phyloP scores from a whole-genome alignment of 2,113 vertebrate species.

The Recurvirostra avosetta region DNA sequence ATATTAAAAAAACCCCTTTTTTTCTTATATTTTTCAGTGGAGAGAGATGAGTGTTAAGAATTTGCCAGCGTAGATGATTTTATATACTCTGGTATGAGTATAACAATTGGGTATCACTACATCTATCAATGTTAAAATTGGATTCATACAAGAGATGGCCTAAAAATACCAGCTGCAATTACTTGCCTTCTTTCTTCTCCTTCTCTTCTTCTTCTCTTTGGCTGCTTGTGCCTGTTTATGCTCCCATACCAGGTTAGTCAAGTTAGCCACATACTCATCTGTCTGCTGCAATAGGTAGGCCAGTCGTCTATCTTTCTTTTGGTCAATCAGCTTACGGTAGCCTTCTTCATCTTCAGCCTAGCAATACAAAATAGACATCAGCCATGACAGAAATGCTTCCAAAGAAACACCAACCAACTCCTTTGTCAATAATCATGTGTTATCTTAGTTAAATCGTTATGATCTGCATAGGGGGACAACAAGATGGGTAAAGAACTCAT shows the following conservation, averaged over 20 bases:
- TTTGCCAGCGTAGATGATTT: neutral
- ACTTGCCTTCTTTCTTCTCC: constrained; percentile 90
- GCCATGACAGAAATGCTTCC: neutral
- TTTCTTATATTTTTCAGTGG: neutral
- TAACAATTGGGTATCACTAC: neutral
- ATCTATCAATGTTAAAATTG: neutral
- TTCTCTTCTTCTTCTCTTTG: constrained; percentile 95
- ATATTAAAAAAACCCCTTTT: no score
- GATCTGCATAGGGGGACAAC: neutral
- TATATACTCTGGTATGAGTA: neutral
- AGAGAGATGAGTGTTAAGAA: neutral
- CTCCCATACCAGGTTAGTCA: constrained; percentile 95
- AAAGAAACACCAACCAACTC: neutral
- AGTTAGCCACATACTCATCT: constrained; percentile 96
- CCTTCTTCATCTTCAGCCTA: constrained; percentile 98
- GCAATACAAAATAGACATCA: neutral
- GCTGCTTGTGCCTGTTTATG: constrained; percentile 97
- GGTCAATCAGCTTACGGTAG: constrained; percentile 95
- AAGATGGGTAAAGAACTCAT: fast-evolving
- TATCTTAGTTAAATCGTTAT: neutral
- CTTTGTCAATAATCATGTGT: neutral
- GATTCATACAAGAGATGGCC: neutral
- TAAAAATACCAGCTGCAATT: neutral
- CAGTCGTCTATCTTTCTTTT: constrained; percentile 96
- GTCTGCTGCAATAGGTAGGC: constrained; percentile 97